Evolutionary conservation across 2,888 invertebrate genomes (phyloP), one percentile per base, ranked within the genome.

Genomic region (Dioctria linearis): DNA sequence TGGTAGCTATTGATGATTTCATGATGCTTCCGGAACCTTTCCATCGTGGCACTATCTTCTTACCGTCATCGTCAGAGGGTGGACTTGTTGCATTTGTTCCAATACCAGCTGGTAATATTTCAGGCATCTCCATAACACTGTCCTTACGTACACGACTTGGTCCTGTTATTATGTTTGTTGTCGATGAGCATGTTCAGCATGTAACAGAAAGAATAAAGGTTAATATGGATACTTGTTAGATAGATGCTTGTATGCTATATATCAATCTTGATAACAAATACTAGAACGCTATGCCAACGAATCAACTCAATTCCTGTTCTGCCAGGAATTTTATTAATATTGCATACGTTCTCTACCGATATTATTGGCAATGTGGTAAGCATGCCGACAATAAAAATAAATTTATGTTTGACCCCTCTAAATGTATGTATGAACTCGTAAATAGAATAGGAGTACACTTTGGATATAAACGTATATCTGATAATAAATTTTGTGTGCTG

Each of bases 101-200:
- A 84, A 87, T 84, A 80, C 88, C 87, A 80, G 85, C 69, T 6
- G 88, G 87, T 78, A 88, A 82, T 11, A 87, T 86, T 84, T 91
- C 91, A 59, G 90, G 87, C 83, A 91, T 88, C 85, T 92, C 92
- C 86, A 91, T 89, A 78, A 91, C 90, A 86, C 92, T 92, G 84
- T 90, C 91, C 86, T 92, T 93, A 83, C 92, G 90, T 65, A 65
- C 86, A 84, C 90, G 88, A 88, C 90, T 87, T 80, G 87, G 83
- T 84, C 89, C 89, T 89, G 71, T 51, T 71, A 25, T 25, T 25
- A 25, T 25, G 25, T 25, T 25, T 25, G 25, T 25, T 25, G 25
- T 25, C 2, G 25, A 25, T 25, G 3, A 5, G 49, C 37, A 11
- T 40, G 13, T 71, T 69, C 25, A 13, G 46, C 71, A 71, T 71